Base-by-base conservation (phyloP, 2,113 vertebrate species). In the Camelus bactrianus region DNA sequence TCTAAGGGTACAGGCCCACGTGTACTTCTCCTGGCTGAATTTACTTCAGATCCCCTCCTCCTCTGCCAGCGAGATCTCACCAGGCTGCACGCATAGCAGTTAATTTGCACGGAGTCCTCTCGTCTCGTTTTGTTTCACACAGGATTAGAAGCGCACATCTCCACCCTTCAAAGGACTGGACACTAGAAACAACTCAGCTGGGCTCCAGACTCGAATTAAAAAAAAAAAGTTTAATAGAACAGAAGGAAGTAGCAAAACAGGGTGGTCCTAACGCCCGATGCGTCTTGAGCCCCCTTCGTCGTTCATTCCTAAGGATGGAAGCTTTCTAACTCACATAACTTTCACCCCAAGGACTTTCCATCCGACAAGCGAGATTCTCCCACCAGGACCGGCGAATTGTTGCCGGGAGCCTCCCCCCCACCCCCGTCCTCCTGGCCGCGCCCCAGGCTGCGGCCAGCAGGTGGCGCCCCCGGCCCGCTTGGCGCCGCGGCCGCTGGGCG, bases 391-490 rank as follows among this genome's bases (percentile, higher is more conserved):
- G 2, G 26, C 2, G 81, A 84, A 20, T 52, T 22, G 6, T 72
- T 30, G 10, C 19, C 1, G 13, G 69, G 75, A 95, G 86, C 30
- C 28, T 54, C 20, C 1, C 6, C 17, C 60, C 89, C 89, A n/a
- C 42, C 30, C 65, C 26, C 28, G 22, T 46, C 13, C 52, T 54
- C 52, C 13, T 24, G 3, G 0, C 35, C 6, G 17, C 4, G 50
- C 54, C 90, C 52, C 24, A 8, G 32, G 65, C 7, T 19, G 5
- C 15, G 65, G 90, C 90, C 96, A 8, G 38, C 67, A 97, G 97
- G 67, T 90, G 97, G 96, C 82, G 83, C 83, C 54, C 42, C n/a
- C 52, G 1, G 42, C 67, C 56, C 52, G 30, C 6, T 20, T 67
- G 35, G 48, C 35, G 35, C 35, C 35, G 35, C 35, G 35, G 35